phyloP scores from a whole-genome alignment of 2,797 vertebrate genomes.

The Sarcophilus harrisii region DNA sequence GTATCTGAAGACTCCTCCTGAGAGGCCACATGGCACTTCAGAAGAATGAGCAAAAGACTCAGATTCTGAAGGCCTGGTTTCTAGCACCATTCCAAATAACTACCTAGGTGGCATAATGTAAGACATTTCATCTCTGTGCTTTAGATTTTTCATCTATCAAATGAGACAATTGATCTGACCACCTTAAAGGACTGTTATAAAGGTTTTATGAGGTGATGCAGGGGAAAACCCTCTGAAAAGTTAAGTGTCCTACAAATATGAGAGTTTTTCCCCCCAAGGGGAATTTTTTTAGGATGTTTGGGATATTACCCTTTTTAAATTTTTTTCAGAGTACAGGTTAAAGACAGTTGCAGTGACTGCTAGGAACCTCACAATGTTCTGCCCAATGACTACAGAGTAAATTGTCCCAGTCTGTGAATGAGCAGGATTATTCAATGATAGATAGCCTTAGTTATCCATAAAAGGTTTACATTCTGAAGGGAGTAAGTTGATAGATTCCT shows the following conservation, averaged over 20 bases:
- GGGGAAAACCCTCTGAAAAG: background rate
- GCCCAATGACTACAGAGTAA: background rate
- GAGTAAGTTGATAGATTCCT: background rate
- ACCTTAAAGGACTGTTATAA: background rate
- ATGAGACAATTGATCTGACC: background rate
- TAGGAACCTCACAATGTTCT: background rate
- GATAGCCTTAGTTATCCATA: background rate
- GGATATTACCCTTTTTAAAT: background rate
- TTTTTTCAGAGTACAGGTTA: background rate
- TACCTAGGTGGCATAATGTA: background rate
- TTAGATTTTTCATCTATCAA: constrained; percentile 5
- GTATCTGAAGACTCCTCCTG: background rate
- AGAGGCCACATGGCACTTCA: background rate
- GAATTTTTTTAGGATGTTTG: background rate
- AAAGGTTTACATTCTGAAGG: background rate
- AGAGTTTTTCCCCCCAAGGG: background rate
- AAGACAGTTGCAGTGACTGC: background rate
- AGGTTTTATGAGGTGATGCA: background rate
- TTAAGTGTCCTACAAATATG: background rate
- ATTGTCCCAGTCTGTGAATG: background rate
- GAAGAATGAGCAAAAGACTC: background rate
- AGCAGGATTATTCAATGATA: background rate
- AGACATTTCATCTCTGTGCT: constrained; percentile 2
- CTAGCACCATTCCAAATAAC: background rate
- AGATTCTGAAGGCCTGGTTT: background rate